Evolutionary conservation across 1,140 invertebrate genomes (phyloP), one percentile per base, ranked within the genome.

Genomic region (Halyomorpha halys): DNA sequence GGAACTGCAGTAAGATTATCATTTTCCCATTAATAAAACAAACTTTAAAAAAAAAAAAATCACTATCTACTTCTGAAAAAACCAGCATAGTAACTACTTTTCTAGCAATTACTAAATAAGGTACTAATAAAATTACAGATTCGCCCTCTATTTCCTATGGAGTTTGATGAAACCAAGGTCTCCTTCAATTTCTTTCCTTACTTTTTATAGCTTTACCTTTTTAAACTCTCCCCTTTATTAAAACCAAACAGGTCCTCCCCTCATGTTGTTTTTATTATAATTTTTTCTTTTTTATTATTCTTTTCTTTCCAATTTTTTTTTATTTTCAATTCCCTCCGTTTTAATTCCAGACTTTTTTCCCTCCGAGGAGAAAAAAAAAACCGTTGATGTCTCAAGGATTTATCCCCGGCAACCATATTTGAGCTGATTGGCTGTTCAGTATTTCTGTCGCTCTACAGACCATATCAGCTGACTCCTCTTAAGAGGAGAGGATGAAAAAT

Each of bases 191-290:
- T 13, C 11, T 39, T 39, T 13, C 34, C 11, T 39, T 11, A 6
- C 34, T 39, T 39, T 39, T 39, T 39, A 39, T 39, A 39, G 34
- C 34, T 39, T 49, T 49, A 49, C 47, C 21, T 49, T 49, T 49
- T 49, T 49, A 18, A 49, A 49, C 47, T 49, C 47, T 49, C 47
- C 47, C n/a, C 47, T 49, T 49, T 49, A 49, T 49, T 49, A 49
- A 49, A 49, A 49, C 47, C 47, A 49, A 49, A 49, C 47, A 49
- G 47, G 47, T 49, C 47, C 47, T 19, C 47, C 47, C 47, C 47
- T 49, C 21, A 19, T 49, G 21, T 49, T 49, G n/a, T 49, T 21
- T 49, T 49, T 21, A 18, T 49, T 49, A 18, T 49, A 19, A 49
- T 49, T 49, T 21, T n/a, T 49, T n/a, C n/a, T 18, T 49, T 21